Percentiles rank a stretch among this genome's conserved stretches.
phyloP scores from a whole-genome alignment of 2,113 vertebrate genomes.

The Porphyrio hochstetteri region DNA sequence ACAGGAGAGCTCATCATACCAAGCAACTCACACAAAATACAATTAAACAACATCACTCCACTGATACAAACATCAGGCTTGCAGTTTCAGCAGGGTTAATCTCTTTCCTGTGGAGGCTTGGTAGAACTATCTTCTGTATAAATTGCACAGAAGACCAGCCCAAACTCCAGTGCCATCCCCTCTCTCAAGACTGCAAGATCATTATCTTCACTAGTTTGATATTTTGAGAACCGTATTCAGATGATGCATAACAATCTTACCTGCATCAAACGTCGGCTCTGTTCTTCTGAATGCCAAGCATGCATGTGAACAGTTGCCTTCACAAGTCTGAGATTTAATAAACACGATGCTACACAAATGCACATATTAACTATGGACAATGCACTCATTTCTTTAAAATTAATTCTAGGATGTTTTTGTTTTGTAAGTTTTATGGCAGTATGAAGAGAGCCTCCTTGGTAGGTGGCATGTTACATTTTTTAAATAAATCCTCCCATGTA shows the following conservation, averaged over 20 bases:
- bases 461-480: conserved; percentile 35
- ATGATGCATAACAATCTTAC: fast-evolving
- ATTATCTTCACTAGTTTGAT: background rate
- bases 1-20: background rate
- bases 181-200: background rate
- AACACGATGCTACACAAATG: background rate
- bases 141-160: background rate
- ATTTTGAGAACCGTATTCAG: background rate
- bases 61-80: background rate
- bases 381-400: conserved; percentile 1
- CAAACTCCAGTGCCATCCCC: background rate
- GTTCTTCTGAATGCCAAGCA: background rate
- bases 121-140: background rate
- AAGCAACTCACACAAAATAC: background rate
- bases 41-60: background rate
- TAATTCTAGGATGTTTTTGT: conserved; percentile 1
- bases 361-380: background rate
- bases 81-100: background rate
- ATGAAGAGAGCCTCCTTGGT: conserved; percentile 4
- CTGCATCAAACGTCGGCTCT: background rate
- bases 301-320: background rate
- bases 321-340: background rate
- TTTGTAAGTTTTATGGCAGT: background rate
- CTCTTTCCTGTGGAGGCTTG: background rate
- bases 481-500: conserved; percentile 4